phyloP scores from a whole-genome alignment of 2,888 invertebrate genomes.

The Sisyra nigra region DNA sequence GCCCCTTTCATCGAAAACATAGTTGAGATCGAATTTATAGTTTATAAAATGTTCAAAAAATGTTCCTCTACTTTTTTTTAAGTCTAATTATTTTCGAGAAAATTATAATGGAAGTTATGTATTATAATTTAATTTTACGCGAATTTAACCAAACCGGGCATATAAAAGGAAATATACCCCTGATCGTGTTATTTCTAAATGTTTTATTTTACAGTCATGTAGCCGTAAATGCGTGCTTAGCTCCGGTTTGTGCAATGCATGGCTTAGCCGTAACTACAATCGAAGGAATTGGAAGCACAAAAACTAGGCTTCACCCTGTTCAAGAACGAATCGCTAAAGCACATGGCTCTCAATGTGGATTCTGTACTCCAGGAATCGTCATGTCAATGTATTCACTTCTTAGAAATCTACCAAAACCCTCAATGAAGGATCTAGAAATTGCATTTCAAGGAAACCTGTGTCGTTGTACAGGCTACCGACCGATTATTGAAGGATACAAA shows the following conservation, averaged over 20 bases:
- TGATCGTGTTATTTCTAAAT: neutral
- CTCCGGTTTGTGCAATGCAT: constrained; percentile 73
- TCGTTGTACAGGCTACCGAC: constrained; percentile 86
- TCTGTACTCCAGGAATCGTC: constrained; percentile 90
- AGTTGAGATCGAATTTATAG: too few relatives aligned
- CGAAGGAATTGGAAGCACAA: constrained; percentile 80
- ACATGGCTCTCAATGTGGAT: constrained; percentile 91
- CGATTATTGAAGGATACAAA: constrained; percentile 81
- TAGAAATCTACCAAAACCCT: constrained; percentile 52
- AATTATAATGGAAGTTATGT: too few relatives aligned
- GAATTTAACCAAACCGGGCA: neutral
- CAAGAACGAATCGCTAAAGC: constrained; percentile 78
- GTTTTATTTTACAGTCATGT: constrained; percentile 38
- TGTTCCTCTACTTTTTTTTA: too few relatives aligned
- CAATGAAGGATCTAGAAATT: constrained; percentile 58
- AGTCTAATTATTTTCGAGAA: too few relatives aligned
- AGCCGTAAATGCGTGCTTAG: constrained; percentile 79
- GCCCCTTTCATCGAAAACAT: too few relatives aligned
- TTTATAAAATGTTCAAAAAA: too few relatives aligned
- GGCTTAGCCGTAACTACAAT: constrained; percentile 83
- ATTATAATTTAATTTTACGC: neutral
- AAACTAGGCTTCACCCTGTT: constrained; percentile 63
- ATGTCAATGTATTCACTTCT: constrained; percentile 93
- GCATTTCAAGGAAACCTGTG: constrained; percentile 76
- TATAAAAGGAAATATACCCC: neutral